A percentile compares a stretch with the other conserved stretches of the same genome.
phyloP scores from a whole-genome alignment of 2,113 vertebrate genomes.

The Pseudorhombus dupliciocellatus region DNA sequence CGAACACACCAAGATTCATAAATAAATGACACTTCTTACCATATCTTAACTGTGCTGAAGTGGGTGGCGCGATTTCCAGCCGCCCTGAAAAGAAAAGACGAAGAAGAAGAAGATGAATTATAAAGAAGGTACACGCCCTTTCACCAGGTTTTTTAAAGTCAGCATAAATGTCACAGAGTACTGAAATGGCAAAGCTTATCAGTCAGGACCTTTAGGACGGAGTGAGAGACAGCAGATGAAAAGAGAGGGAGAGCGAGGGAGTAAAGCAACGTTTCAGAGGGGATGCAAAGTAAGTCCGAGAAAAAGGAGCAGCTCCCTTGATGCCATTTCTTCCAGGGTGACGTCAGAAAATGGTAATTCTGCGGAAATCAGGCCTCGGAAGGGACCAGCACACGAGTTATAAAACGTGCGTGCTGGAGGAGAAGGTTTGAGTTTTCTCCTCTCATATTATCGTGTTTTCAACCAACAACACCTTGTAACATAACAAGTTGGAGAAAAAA shows the following conservation, averaged over 20 bases:
- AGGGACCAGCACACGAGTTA: constrained; percentile 6
- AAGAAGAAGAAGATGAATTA: background rate
- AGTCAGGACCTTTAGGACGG: constrained; percentile 10
- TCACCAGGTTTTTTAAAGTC: background rate
- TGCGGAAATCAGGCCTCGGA: constrained; percentile 18
- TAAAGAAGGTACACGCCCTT: constrained; percentile 5
- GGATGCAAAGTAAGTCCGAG: constrained; percentile 11
- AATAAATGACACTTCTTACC: constrained; percentile 54
- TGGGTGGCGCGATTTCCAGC: constrained; percentile 70
- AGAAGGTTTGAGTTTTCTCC: background rate
- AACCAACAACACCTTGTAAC: background rate
- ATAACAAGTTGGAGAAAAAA: background rate
- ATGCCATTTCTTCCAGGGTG: constrained; percentile 5
- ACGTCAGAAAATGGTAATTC: constrained; percentile 10
- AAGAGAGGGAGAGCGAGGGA: background rate
- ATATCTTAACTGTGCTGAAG: constrained; percentile 73
- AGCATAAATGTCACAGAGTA: constrained; percentile 12
- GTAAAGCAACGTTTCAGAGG: background rate
- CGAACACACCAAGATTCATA: background rate
- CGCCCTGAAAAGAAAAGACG: constrained; percentile 60
- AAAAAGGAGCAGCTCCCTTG: background rate
- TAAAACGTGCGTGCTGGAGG: background rate
- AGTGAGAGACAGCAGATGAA: background rate
- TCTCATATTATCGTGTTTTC: background rate
- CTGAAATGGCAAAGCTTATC: constrained; percentile 24